A percentile compares a stretch with the other conserved stretches of the same genome.
Evolutionary conservation across 2,888 invertebrate species (phyloP).

Genomic region (Metopia argyrocephala): DNA sequence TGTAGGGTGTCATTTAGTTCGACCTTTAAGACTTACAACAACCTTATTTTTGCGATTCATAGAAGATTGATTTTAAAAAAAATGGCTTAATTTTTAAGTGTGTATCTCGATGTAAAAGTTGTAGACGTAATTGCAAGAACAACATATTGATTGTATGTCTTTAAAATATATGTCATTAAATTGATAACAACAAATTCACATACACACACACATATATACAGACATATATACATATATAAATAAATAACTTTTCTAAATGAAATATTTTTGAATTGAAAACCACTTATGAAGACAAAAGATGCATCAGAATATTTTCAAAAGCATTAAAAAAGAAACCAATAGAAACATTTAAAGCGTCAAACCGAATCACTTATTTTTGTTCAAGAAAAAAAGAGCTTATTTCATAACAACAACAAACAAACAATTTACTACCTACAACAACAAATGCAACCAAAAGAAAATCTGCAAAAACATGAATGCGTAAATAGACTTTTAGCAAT

Average conservation of each 20-base stretch:
- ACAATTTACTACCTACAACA: neutral
- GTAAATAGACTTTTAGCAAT: neutral
- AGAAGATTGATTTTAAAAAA: no score
- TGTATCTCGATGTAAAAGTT: conserved; percentile 12
- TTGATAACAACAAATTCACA: conserved; percentile 17
- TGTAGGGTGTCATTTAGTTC: no score
- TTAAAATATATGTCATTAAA: conserved; percentile 49
- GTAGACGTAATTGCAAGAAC: conserved; percentile 39
- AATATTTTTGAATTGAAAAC: neutral
- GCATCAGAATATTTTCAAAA: neutral
- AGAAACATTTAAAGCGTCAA: conserved; percentile 54
- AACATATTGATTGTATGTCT: conserved; percentile 39
- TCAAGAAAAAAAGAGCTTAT: conserved; percentile 48
- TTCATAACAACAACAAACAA: conserved; percentile 19
- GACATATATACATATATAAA: neutral
- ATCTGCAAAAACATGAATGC: neutral
- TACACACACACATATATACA: neutral
- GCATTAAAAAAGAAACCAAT: neutral
- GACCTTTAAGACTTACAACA: no score
- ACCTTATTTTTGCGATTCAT: no score
- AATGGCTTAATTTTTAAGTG: neutral
- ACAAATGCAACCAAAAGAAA: neutral
- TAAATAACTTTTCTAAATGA: no score
- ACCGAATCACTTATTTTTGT: conserved; percentile 64
- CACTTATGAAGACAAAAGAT: neutral